A percentile compares a stretch with the other conserved stretches of the same genome.
Evolutionary conservation across 2,113 vertebrate species (phyloP).

Genomic region (Peromyscus californicus): DNA sequence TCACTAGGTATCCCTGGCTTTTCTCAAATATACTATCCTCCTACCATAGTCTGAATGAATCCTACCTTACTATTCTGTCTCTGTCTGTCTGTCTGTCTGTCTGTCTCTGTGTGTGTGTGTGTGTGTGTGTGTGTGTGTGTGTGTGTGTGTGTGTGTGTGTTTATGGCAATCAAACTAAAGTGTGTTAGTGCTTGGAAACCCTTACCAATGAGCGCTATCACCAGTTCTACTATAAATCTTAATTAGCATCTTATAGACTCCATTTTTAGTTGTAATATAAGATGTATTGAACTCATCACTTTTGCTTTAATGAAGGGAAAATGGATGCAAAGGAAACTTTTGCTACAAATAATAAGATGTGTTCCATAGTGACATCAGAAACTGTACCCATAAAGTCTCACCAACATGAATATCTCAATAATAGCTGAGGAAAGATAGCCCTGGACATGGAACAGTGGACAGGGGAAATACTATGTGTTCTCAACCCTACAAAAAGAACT

Average conservation of each 20-base stretch:
- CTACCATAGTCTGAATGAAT: background rate
- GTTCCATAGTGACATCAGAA: background rate
- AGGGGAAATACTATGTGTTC: background rate
- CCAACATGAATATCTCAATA: background rate
- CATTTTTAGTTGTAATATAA: background rate
- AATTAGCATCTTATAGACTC: background rate
- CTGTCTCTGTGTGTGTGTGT: background rate
- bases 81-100: too few species aligned
- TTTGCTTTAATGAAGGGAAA: conserved; percentile 14
- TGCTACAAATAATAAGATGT: conserved; percentile 16
- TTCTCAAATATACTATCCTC: background rate
- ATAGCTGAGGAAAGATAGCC: background rate
- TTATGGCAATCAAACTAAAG: background rate
- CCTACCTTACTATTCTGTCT: background rate
- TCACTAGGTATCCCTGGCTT: background rate
- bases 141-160: background rate
- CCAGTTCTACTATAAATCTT: background rate
- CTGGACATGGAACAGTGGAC: too few species aligned
- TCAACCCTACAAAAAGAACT: background rate
- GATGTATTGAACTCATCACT: conserved; percentile 9
- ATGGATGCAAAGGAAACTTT: background rate
- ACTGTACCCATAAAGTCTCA: background rate
- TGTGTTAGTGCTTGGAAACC: background rate
- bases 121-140: background rate
- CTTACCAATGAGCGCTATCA: too few species aligned